Evolutionary conservation across 2,888 invertebrate genomes (phyloP).

Genomic region (Camponotus fellah): DNA sequence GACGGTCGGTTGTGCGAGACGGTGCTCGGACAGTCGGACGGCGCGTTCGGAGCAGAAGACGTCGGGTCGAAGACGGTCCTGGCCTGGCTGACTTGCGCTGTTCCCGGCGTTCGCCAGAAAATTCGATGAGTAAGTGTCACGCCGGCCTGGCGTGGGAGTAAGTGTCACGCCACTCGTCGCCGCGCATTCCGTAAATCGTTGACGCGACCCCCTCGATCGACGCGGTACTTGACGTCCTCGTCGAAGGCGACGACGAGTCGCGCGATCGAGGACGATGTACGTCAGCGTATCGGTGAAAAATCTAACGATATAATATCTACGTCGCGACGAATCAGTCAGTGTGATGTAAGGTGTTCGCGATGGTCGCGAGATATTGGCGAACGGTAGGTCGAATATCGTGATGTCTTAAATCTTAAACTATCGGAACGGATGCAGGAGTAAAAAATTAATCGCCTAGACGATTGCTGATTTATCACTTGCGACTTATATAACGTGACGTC

Average conservation of each 20-base stretch:
- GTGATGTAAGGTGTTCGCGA: background rate
- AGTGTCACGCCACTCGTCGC: background rate
- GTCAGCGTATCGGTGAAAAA: background rate
- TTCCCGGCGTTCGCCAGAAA: background rate
- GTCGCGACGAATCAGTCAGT: background rate
- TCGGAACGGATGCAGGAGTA: background rate
- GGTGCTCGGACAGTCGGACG: background rate
- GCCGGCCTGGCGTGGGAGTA: slow-evolving; percentile 13
- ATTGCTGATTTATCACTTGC: background rate
- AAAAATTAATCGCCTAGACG: slow-evolving; percentile 3
- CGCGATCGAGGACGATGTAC: background rate
- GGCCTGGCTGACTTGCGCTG: background rate
- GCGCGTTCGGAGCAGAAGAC: background rate
- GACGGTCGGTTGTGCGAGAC: background rate
- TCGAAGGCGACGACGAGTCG: background rate
- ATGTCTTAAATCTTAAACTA: background rate
- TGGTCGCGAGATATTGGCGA: background rate
- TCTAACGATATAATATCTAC: background rate
- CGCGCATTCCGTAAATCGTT: background rate
- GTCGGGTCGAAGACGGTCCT: background rate
- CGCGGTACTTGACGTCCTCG: background rate
- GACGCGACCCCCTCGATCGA: background rate
- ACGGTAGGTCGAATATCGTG: background rate
- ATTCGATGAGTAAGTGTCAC: slow-evolving; percentile 50
- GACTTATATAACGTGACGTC: slow-evolving; percentile 15